phyloP scores from a whole-genome alignment of 2,888 invertebrate species.

The Catotricha subobsoleta region DNA sequence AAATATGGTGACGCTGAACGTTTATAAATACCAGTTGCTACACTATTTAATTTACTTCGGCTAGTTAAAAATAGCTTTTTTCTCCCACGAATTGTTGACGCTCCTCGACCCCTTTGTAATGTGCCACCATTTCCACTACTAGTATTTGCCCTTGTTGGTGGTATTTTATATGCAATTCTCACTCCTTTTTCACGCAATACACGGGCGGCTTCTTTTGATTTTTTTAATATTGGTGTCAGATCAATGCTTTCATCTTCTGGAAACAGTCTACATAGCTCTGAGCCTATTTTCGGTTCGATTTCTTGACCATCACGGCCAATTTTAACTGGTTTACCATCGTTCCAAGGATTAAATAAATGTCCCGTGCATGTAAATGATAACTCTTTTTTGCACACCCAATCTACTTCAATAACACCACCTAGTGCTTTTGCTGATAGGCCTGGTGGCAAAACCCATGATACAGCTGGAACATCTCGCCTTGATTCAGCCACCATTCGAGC shows the following conservation, averaged over 20 bases:
- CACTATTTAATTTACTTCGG: constrained; percentile 37
- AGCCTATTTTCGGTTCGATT: constrained; percentile 89
- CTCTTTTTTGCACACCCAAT: constrained; percentile 94
- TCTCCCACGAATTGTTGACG: constrained; percentile 21
- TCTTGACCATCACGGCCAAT: constrained; percentile 98
- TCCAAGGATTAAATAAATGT: constrained; percentile 93
- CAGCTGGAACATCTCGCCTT: constrained; percentile 71
- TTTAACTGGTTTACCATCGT: constrained; percentile 95
- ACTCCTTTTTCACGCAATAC: constrained; percentile 33
- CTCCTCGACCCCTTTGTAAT: neutral
- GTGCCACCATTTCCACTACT: constrained; percentile 4
- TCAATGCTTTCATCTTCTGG: constrained; percentile 84
- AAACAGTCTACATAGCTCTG: constrained; percentile 79
- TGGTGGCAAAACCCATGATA: constrained; percentile 88
- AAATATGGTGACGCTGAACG: constrained; percentile 39
- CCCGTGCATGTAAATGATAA: constrained; percentile 80
- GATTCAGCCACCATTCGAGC: constrained; percentile 80
- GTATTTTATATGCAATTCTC: constrained; percentile 29
- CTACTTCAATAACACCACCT: constrained; percentile 89
- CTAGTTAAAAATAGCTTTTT: constrained; percentile 46
- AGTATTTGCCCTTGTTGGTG: constrained; percentile 30
- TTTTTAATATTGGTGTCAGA: constrained; percentile 68
- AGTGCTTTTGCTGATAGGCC: constrained; percentile 82
- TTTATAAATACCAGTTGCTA: constrained; percentile 16
- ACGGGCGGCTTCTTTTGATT: constrained; percentile 69